A percentile compares a stretch with the other conserved stretches of the same genome.
Evolutionary conservation across 2,888 invertebrate species (phyloP).

Genomic region (Drosophila ezoana): DNA sequence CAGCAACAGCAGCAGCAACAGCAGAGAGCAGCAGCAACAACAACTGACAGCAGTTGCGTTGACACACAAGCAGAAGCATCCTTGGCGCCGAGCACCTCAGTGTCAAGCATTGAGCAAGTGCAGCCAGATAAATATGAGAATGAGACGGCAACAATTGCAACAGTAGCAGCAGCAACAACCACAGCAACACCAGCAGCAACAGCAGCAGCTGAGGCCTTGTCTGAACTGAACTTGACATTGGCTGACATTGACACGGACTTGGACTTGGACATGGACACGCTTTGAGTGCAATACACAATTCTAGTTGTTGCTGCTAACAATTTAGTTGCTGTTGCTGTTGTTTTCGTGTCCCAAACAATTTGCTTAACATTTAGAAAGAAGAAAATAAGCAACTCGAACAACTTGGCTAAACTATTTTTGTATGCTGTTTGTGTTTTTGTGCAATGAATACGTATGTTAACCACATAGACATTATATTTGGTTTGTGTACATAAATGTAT

Average conservation of each 20-base stretch:
- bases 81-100: conserved; percentile 70
- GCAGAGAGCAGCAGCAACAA: conserved; percentile 17
- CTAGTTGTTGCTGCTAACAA: conserved; percentile 6
- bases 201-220: conserved; percentile 56
- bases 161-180: conserved; percentile 16
- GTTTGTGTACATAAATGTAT: conserved; percentile 47
- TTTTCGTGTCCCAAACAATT: conserved; percentile 46
- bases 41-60: conserved; percentile 41
- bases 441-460: conserved; percentile 59
- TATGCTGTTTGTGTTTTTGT: conserved; percentile 68
- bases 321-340: conserved; percentile 17
- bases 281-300: conserved; percentile 53
- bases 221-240: conserved; percentile 74
- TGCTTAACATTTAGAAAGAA: conserved; percentile 43
- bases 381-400: conserved; percentile 23
- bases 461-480: conserved; percentile 31
- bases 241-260: conserved; percentile 65
- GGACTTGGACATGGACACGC: conserved; percentile 30
- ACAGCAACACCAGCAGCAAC: conserved; percentile 16
- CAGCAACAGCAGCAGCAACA: conserved; percentile 38
- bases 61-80: conserved; percentile 48
- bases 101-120: conserved; percentile 76
- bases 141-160: conserved; percentile 37
- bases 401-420: conserved; percentile 65
- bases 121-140: conserved; percentile 41